Conservation (phyloP, 2,888 invertebrate species). For the Thalpophila matura region DNA sequence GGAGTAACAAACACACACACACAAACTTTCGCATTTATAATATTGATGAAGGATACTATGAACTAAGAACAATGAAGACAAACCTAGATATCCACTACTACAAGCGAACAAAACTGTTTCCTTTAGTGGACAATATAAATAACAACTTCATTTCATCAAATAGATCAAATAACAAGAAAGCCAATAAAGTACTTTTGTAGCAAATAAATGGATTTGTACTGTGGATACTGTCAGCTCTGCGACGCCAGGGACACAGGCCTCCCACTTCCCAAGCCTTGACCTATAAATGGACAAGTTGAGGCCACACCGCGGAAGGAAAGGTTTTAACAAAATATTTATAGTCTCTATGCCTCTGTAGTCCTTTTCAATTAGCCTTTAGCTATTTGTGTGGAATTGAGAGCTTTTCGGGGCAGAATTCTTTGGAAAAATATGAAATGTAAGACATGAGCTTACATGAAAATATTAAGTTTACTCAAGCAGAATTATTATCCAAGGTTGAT, state of each 20-base stretch:
- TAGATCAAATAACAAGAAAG: slow-evolving; percentile 35
- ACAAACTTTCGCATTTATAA: too few relatives aligned
- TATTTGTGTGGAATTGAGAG: background rate
- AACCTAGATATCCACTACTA: background rate
- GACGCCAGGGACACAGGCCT: slow-evolving; percentile 59
- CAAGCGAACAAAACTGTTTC: background rate
- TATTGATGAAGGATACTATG: too few relatives aligned
- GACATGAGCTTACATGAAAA: background rate
- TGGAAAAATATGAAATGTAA: background rate
- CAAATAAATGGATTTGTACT: slow-evolving; percentile 45
- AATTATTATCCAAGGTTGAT: slow-evolving; percentile 5
- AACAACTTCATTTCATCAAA: slow-evolving; percentile 21
- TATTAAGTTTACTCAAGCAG: slow-evolving; percentile 9
- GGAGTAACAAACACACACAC: too few relatives aligned
- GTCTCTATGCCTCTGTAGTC: slow-evolving; percentile 23
- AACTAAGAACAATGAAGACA: background rate
- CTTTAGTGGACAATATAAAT: background rate
- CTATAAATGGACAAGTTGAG: slow-evolving; percentile 47
- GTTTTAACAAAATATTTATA: slow-evolving; percentile 39
- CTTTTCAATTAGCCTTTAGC: slow-evolving; percentile 35
- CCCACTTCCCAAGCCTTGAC: slow-evolving; percentile 53
- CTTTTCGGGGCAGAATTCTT: background rate
- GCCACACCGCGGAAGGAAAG: slow-evolving; percentile 49
- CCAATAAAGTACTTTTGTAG: slow-evolving; percentile 27
- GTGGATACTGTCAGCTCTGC: slow-evolving; percentile 27